Base-by-base conservation (phyloP, 2,888 invertebrate genomes). In the Tetheella fluctuosa region DNA sequence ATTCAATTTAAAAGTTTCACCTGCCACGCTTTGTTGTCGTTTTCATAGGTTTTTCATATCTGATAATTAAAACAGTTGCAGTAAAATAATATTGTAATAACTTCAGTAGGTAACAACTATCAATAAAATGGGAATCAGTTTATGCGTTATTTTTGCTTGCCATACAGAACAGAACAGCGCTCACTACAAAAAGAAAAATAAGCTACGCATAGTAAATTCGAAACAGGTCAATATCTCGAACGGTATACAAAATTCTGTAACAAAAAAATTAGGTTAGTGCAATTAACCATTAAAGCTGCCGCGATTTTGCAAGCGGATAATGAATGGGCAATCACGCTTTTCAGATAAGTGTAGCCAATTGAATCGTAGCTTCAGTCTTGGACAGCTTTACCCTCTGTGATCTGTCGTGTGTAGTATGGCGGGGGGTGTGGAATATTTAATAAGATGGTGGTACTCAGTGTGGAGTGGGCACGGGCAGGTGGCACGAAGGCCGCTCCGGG, bases 401-500 rank as follows among this genome's bases (percentile, higher is more conserved):
- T 54, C 74, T 54, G 59, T 5, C 34, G 61, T 23, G 28, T 7
- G 52, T 54, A 37, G 23, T 25, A 23, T 25, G 23, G 66, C 56
- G 77, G 59, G 74, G 65, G 66, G 59, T 60, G 61, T 20, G 69
- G 71, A 13, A 60, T 74, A 39, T 62, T 75, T n/a, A n/a, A n/a
- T 57, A 53, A 63, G 23, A 25, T 42, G 34, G 61, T 54, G 59
- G 39, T 42, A 48, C 13, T 71, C 69, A 70, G 74, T 69, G 71
- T 69, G 76, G 72, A 71, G 73, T 67, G 61, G 67, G 68, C 68
- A 65, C 77, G 68, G 81, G 89, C 91, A 90, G 90, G 89, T 91
- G 91, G 84, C 79, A 77, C 83, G 88, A 88, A 90, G 90, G 89
- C 84, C 86, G 83, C 72, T 68, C 65, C 71, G 75, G 80, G 79